These are phyloP conservation scores for Halcyon chelicuti DNA, from an alignment of 2,797 vertebrate genomes.

Conservation along the genomic window DNA sequence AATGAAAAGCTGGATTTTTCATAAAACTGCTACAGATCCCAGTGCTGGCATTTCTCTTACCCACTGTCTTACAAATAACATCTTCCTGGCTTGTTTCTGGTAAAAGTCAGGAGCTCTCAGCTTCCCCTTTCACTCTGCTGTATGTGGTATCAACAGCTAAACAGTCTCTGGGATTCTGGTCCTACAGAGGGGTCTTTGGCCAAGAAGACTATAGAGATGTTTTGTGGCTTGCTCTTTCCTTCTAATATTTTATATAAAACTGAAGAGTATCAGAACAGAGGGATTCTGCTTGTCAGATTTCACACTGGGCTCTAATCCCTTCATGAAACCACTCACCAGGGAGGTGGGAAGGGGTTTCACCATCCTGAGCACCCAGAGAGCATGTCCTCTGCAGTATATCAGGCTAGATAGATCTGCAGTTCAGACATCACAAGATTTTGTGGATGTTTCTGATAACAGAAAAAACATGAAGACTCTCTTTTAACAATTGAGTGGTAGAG, in stretches of 20 bases:
- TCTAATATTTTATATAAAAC: background rate
- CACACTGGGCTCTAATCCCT: background rate
- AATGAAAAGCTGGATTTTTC: background rate
- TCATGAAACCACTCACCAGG: background rate
- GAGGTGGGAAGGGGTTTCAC: background rate
- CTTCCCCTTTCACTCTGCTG: background rate
- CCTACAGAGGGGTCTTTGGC: background rate
- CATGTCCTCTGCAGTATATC: fast-evolving
- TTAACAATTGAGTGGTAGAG: background rate
- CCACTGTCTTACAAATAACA: background rate
- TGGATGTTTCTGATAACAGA: background rate
- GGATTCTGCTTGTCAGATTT: background rate
- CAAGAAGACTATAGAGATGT: background rate
- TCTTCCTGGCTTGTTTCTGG: background rate
- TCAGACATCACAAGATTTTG: background rate
- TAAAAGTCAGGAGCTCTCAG: background rate
- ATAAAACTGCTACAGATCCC: background rate
- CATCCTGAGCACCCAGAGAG: background rate
- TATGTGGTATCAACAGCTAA: background rate
- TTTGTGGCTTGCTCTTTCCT: background rate
- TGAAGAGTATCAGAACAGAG: background rate
- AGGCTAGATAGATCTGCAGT: background rate
- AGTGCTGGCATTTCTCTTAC: background rate
- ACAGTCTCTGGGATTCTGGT: background rate
- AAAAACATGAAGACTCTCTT: background rate